These are phyloP conservation scores for Acleris emargana DNA, from an alignment of 2,888 invertebrate genomes.

Conservation along the genomic window DNA sequence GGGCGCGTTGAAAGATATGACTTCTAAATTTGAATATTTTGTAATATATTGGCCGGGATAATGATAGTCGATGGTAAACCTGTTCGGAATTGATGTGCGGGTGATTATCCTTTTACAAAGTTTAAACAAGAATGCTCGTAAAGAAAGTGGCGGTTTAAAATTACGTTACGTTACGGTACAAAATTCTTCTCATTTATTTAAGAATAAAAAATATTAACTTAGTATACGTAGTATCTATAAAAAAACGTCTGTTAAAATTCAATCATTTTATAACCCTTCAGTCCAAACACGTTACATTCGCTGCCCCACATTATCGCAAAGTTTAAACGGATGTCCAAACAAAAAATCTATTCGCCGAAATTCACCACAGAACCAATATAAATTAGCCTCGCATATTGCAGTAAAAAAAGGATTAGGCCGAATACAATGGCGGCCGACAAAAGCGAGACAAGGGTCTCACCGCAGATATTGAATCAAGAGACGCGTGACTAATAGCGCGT, in stretches of 20 bases:
- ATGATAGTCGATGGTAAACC: conserved; percentile 49
- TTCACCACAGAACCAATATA: conserved; percentile 58
- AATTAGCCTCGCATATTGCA: conserved; percentile 57
- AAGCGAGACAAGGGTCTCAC: conserved; percentile 45
- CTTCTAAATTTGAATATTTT: conserved; percentile 34
- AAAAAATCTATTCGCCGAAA: conserved; percentile 57
- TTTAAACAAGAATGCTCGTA: conserved; percentile 2
- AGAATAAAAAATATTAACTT: too few species aligned
- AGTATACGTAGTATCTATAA: too few species aligned
- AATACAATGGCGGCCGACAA: conserved; percentile 54
- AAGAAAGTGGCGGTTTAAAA: not conserved
- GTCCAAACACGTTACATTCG: conserved; percentile 9
- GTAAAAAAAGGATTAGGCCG: conserved; percentile 56
- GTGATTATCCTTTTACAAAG: conserved; percentile 44
- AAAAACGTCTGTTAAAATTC: not conserved
- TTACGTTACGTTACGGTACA: too few species aligned
- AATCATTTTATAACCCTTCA: conserved; percentile 16
- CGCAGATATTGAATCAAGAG: conserved; percentile 56
- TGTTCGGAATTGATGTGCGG: conserved; percentile 53
- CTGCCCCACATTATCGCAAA: conserved; percentile 19
- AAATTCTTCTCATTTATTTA: too few species aligned
- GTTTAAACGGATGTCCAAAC: conserved; percentile 44
- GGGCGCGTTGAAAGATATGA: conserved; percentile 39
- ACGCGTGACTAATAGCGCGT: conserved; percentile 45
- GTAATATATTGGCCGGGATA: conserved; percentile 41